A percentile compares a stretch with the other conserved stretches of the same genome.
phyloP scores from a whole-genome alignment of 2,113 vertebrate genomes.

The Cathartes aura region DNA sequence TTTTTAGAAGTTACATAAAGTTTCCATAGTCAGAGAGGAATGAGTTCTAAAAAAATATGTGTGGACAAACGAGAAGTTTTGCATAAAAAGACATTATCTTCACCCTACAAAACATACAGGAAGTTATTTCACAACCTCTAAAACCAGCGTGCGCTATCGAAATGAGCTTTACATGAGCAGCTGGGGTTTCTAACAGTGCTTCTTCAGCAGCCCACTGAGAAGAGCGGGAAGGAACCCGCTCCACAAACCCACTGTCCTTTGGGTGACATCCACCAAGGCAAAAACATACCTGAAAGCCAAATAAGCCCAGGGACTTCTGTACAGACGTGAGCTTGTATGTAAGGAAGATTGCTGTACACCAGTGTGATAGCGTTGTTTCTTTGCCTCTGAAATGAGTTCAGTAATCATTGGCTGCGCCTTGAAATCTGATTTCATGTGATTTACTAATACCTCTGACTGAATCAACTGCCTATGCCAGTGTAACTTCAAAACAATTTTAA shows the following conservation, averaged over 20 bases:
- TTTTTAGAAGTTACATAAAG: not conserved
- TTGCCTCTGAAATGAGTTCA: not conserved
- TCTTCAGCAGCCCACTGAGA: not conserved
- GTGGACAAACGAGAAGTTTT: not conserved
- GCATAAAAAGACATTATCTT: not conserved
- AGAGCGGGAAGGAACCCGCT: not conserved
- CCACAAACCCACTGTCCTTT: not conserved
- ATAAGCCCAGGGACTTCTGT: not conserved
- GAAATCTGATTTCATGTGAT: not conserved
- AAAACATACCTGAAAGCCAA: not conserved
- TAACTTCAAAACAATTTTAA: not conserved
- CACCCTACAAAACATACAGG: not conserved
- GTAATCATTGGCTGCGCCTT: not conserved
- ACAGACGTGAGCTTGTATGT: not conserved
- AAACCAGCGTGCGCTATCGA: not conserved
- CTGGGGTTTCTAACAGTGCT: not conserved
- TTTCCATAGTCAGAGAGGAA: not conserved
- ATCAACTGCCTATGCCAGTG: not conserved
- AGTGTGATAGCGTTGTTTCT: not conserved
- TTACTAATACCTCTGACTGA: not conserved
- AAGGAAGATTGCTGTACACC: not conserved
- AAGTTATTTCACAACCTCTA: not conserved
- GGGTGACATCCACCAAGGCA: not conserved
- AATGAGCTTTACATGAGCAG: not conserved
- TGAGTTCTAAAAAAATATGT: fast-evolving